A percentile compares a stretch with the other conserved stretches of the same genome.
These are phyloP conservation scores for Erythrocercus mccallii DNA, from an alignment of 2,113 vertebrate genomes.

Conservation along the genomic window DNA sequence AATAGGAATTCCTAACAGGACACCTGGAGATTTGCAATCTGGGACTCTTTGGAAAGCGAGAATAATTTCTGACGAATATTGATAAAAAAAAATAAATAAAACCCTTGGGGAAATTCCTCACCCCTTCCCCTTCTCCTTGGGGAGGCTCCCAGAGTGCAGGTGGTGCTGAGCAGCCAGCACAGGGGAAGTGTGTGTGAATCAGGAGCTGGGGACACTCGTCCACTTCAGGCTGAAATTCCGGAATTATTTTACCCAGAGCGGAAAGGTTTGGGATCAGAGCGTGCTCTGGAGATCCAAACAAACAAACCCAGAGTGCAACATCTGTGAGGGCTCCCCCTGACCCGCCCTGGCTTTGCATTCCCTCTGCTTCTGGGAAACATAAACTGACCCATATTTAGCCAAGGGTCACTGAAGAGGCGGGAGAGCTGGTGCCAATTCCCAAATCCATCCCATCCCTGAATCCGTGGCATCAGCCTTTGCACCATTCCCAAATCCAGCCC, in stretches of 20 bases:
- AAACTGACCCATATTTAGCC: not conserved
- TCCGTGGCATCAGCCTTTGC: not conserved
- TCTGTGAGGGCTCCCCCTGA: not conserved
- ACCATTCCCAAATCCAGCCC: not conserved
- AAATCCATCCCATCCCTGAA: not conserved
- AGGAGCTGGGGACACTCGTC: not conserved
- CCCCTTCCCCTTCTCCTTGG: not conserved
- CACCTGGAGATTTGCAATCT: not conserved
- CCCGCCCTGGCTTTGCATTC: not conserved
- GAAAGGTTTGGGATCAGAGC: not conserved
- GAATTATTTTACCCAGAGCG: not conserved
- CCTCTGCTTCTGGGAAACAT: not conserved
- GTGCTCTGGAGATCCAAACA: not conserved
- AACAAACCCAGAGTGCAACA: not conserved
- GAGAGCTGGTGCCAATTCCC: not conserved
- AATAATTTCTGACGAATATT: not conserved
- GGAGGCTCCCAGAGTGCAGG: rapidly evolving
- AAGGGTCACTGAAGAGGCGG: not conserved
- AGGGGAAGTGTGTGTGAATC: not conserved
- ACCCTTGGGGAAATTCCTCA: not conserved
- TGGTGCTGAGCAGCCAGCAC: not conserved
- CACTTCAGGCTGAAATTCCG: not conserved
- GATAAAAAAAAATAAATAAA: not conserved
- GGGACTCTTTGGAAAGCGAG: not conserved
- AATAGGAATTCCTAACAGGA: not conserved